Base-by-base conservation (phyloP, 2,113 vertebrate species). In the Ptilonorhynchus violaceus region DNA sequence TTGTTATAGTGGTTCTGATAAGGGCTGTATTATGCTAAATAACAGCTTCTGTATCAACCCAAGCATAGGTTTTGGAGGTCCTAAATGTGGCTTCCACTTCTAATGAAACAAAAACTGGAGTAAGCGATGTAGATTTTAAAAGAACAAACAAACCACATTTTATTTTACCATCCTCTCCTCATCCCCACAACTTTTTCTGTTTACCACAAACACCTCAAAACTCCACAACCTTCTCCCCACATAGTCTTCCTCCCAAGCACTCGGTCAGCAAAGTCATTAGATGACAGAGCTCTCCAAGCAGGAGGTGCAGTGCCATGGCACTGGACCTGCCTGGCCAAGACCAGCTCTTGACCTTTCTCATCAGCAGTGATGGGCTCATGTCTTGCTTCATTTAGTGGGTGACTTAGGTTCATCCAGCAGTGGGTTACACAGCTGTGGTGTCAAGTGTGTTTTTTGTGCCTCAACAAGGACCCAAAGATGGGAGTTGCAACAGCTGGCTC, bases 331-430 rank as follows among this genome's bases (percentile, higher is more conserved):
- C 35, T 53, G 39, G 37, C 44, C 59, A 89, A 56, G 41, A 52
- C 25, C 53, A 84, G 27, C 8, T 68, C 44, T 42, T 69, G 39
- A 58, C 24, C 41, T 78, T 89, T 74, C 46, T 74, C 64, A 50
- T 14, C 33, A 46, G 16, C 30, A 46, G 12, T 6, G 47, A 55
- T 4, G 14, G 42, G 35, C 15, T 62, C 0, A 0, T 20, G 33
- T 47, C 8, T 79, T 80, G 56, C 63, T 91, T 52, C 39, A 33
- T 70, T 44, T 24, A 55, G 22, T 47, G 53, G 23, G 16, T 53
- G 18, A n/a, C 15, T 73, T 53, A 67, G 14, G 68, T 70, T 84
- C 46, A 81, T 46, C 25, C n/a, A 70, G 60, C 20, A 81, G 56
- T 41, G 80, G 24, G 33, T 68, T 93, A 67, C 27, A 75, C 64